Evolutionary conservation across 2,113 vertebrate genomes (phyloP).

Genomic region (Myiozetetes cayanensis): DNA sequence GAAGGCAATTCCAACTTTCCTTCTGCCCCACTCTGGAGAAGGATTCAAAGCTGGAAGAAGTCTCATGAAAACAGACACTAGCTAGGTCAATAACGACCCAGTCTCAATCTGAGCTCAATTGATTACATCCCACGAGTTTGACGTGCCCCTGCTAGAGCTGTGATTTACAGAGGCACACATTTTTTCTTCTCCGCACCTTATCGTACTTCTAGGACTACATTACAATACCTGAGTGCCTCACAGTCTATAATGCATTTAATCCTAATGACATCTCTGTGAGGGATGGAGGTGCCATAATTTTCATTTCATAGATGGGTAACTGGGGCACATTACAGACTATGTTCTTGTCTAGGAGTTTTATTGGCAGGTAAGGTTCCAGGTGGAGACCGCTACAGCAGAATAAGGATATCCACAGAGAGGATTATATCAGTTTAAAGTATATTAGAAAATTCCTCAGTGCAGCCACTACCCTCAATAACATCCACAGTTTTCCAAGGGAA

Average conservation of each 20-base stretch:
- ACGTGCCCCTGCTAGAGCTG: not conserved
- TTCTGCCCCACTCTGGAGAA: not conserved
- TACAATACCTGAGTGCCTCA: conserved; percentile 26
- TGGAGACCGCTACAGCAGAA: not conserved
- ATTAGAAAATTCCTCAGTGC: not conserved
- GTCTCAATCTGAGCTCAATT: not conserved
- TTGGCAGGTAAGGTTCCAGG: not conserved
- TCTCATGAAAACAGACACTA: not conserved
- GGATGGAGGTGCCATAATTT: conserved; percentile 19
- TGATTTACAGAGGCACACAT: not conserved
- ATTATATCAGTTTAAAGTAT: not conserved
- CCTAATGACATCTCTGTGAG: conserved; percentile 37
- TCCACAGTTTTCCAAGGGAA: not conserved
- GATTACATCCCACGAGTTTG: not conserved
- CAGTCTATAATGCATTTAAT: conserved; percentile 15
- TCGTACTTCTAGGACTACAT: not conserved
- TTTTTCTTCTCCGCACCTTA: not conserved
- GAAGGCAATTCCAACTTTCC: not conserved
- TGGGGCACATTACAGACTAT: not conserved
- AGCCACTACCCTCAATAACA: not conserved
- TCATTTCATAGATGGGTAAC: conserved; percentile 42
- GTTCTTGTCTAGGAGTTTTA: not conserved
- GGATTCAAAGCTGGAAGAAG: not conserved
- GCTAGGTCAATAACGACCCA: not conserved
- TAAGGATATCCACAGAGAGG: not conserved